A percentile compares a stretch with the other conserved stretches of the same genome.
phyloP scores from a whole-genome alignment of 2,888 invertebrate species.

The Troides oblongomaculatus region DNA sequence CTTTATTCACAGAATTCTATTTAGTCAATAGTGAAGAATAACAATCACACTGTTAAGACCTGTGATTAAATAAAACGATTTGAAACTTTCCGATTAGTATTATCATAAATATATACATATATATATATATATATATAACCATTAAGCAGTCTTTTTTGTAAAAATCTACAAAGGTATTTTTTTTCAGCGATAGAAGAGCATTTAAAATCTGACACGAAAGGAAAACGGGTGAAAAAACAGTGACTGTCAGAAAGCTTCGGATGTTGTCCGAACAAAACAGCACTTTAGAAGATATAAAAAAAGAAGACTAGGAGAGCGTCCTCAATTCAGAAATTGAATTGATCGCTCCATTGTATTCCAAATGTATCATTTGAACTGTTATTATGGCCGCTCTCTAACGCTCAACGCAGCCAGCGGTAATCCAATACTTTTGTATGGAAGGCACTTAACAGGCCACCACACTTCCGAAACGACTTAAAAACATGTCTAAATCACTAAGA shows the following conservation, averaged over 20 bases:
- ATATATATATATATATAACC: no score
- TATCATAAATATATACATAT: no score
- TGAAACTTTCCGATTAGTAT: no score
- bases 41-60: no score
- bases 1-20: no score
- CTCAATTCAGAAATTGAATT: constrained; percentile 81
- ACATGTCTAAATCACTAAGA: constrained; percentile 56
- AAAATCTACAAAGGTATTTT: no score
- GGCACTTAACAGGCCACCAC: constrained; percentile 69
- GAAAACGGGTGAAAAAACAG: constrained; percentile 74
- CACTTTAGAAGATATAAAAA: constrained; percentile 75
- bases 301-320: constrained; percentile 76
- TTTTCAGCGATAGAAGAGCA: constrained; percentile 30
- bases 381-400: constrained; percentile 75
- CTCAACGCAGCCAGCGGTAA: constrained; percentile 72
- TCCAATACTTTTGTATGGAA: constrained; percentile 80
- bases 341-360: constrained; percentile 80
- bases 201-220: constrained; percentile 59
- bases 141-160: no score
- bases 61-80: no score
- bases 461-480: constrained; percentile 63
- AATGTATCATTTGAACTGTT: constrained; percentile 81
- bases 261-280: constrained; percentile 79
- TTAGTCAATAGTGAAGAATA: no score
- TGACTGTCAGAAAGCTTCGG: constrained; percentile 78